Percentiles rank a stretch among this genome's conserved stretches.
Conservation (phyloP, 2,888 invertebrate genomes). For the Nasonovia ribisnigri region DNA sequence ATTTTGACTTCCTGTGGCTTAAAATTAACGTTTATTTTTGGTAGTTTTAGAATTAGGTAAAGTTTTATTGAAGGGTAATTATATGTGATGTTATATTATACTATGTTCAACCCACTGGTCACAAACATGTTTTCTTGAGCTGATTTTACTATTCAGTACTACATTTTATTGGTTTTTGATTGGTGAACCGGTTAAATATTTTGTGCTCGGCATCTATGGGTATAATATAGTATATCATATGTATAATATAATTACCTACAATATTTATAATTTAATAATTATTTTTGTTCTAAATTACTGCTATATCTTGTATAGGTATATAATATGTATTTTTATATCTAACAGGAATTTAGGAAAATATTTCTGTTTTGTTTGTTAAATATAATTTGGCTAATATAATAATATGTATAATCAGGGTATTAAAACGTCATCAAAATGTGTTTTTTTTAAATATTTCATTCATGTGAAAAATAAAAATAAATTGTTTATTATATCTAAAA, state of each 20-base stretch:
- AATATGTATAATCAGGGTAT: too few relatives aligned
- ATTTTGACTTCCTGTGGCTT: conserved; percentile 42
- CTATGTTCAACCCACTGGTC: not conserved
- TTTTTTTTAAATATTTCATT: too few relatives aligned
- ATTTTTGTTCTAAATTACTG: not conserved
- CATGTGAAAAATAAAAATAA: too few relatives aligned
- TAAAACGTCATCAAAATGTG: too few relatives aligned
- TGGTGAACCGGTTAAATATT: not conserved
- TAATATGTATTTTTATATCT: too few relatives aligned
- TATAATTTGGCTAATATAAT: not conserved
- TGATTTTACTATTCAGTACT: not conserved
- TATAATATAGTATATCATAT: not conserved
- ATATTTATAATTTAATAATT: not conserved
- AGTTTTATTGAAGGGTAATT: not conserved
- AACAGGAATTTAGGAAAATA: not conserved
- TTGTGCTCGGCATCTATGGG: not conserved
- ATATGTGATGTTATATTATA: not conserved
- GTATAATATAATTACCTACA: not conserved
- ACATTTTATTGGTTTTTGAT: conserved; percentile 17
- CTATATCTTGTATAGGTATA: not conserved
- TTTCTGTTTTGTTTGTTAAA: not conserved
- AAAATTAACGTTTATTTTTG: not conserved
- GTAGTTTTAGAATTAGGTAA: not conserved
- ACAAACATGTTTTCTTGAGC: not conserved
- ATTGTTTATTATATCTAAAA: too few relatives aligned